These are phyloP conservation scores for Lymantria monacha DNA, from an alignment of 2,888 invertebrate species.

Conservation along the genomic window DNA sequence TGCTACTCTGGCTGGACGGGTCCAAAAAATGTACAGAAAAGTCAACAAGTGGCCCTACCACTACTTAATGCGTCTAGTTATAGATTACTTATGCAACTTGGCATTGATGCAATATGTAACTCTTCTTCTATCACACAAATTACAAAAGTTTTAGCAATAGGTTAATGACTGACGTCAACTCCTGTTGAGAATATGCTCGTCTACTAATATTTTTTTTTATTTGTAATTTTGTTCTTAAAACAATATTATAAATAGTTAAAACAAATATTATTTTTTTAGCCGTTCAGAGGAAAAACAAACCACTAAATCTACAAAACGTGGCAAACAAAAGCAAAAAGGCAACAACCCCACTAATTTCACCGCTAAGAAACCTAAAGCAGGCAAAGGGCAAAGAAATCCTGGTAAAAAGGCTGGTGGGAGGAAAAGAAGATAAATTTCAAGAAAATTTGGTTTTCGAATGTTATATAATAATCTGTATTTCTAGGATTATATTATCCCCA, in stretches of 20 bases:
- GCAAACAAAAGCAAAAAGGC: constrained; percentile 58
- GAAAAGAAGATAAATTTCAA: constrained; percentile 83
- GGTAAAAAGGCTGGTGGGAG: constrained; percentile 85
- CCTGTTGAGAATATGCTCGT: no score
- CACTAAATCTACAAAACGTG: constrained; percentile 53
- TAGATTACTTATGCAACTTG: no score
- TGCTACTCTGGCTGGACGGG: no score
- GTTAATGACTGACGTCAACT: no score
- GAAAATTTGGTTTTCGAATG: background rate
- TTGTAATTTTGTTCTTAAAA: background rate
- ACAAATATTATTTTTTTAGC: constrained; percentile 41
- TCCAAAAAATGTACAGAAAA: no score
- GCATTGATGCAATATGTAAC: no score
- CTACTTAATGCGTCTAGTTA: no score
- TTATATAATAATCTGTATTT: no score
- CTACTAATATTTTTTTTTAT: background rate
- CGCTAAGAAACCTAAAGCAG: constrained; percentile 85
- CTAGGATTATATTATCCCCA: no score
- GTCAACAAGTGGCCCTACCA: no score
- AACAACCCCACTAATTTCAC: constrained; percentile 67
- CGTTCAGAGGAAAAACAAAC: constrained; percentile 79
- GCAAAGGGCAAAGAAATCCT: constrained; percentile 86
- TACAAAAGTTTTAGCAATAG: no score
- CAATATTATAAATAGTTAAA: background rate
- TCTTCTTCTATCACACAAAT: no score